A percentile compares a stretch with the other conserved stretches of the same genome.
These are phyloP conservation scores for Odontophorus gujanensis DNA, from an alignment of 2,113 vertebrate species.

Conservation along the genomic window DNA sequence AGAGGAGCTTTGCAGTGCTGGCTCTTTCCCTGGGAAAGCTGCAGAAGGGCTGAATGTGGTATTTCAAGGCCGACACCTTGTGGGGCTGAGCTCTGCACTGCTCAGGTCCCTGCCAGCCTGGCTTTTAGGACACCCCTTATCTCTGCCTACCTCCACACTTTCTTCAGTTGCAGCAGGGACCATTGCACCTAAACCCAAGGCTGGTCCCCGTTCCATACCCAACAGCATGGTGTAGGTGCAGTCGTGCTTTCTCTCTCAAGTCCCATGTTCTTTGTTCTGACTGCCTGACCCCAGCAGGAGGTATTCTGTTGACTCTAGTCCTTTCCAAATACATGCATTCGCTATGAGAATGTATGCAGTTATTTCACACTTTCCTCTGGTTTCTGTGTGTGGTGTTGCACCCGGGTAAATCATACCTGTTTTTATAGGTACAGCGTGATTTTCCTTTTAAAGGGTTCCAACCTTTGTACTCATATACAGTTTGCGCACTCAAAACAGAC, in stretches of 20 bases:
- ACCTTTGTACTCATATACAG: neutral
- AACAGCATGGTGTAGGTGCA: neutral
- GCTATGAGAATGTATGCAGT: neutral
- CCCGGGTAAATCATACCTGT: slow-evolving; percentile 4
- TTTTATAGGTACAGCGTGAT: slow-evolving; percentile 27
- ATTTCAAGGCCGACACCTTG: accelerated
- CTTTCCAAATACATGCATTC: neutral
- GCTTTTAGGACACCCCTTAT: accelerated
- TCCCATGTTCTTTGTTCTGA: neutral
- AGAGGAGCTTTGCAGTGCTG: neutral
- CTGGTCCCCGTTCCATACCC: neutral
- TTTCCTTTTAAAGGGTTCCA: neutral
- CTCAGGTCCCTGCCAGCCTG: neutral
- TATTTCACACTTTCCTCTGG: slow-evolving; percentile 15
- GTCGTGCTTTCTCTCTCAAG: accelerated
- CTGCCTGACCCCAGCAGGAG: neutral
- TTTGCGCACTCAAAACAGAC: neutral
- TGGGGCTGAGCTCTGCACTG: neutral
- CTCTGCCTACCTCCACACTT: neutral
- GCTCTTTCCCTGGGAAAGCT: neutral
- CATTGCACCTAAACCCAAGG: neutral
- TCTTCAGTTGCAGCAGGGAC: neutral
- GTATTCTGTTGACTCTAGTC: neutral
- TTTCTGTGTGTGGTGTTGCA: neutral
- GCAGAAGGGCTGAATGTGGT: neutral